phyloP scores from a whole-genome alignment of 2,113 vertebrate genomes.

The Arenaria interpres region DNA sequence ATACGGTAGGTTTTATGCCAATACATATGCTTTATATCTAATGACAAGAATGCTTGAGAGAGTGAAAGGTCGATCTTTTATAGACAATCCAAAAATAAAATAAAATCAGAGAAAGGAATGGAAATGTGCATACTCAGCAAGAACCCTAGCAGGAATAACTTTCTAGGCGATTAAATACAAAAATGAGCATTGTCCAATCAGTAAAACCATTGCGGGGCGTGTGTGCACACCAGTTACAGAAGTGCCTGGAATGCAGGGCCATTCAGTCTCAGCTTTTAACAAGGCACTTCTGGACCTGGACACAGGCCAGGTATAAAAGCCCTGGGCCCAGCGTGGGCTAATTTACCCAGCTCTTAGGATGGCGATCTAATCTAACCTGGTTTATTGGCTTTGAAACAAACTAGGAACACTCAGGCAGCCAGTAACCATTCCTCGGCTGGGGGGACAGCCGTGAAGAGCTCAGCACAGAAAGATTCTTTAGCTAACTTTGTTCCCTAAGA shows the following conservation, averaged over 20 bases:
- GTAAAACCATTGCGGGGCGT: not conserved
- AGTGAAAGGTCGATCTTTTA: constrained; percentile 37
- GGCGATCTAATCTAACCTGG: not conserved
- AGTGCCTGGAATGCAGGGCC: constrained; percentile 15
- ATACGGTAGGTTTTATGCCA: constrained; percentile 9
- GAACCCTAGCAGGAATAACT: not conserved
- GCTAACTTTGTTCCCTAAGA: not conserved
- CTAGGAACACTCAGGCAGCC: not conserved
- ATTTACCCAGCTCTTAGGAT: not conserved
- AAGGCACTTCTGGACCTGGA: constrained; percentile 38
- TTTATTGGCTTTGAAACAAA: constrained; percentile 16
- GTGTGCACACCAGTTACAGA: not conserved
- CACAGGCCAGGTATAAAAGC: constrained; percentile 4
- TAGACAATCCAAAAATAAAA: constrained; percentile 19
- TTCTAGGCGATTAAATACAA: constrained; percentile 31
- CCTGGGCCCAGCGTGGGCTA: not conserved
- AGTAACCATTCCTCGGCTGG: not conserved
- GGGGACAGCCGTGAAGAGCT: not conserved
- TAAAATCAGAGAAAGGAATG: not conserved
- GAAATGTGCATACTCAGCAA: not conserved
- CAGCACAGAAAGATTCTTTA: not conserved
- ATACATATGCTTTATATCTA: constrained; percentile 44
- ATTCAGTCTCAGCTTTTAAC: constrained; percentile 33
- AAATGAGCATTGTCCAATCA: not conserved
- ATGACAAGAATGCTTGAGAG: not conserved